Base-by-base conservation (phyloP, 2,797 vertebrate genomes). In the Diceros bicornis region DNA sequence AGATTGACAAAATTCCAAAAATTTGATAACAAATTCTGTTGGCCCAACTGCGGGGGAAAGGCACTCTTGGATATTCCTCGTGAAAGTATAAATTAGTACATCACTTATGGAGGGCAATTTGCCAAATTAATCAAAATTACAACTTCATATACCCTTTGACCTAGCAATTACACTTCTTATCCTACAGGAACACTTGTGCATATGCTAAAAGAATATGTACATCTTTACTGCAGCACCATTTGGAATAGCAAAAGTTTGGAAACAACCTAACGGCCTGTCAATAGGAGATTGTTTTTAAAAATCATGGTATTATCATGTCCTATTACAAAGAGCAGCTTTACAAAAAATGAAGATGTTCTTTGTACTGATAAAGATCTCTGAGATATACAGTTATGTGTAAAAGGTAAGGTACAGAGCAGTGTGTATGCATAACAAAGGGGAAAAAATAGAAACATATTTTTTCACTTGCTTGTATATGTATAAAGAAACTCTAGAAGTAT, bases 181-280 rank as follows among this genome's bases (percentile, higher is more conserved):
- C 68, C 69, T n/a, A 69, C 9, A 64, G 2, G 25, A 77, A 88
- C 44, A 64, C 62, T 88, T 59, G 47, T 18, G 17, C 18, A 29
- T 47, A 59, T 25, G n/a, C 55, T 59, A 87, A 87, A 62, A 52
- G 91, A 7, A 23, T 55, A 50, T 7, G 27, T 14, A 44, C 23
- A 32, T 87, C 62, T 69, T 75, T 72, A 29, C 18, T 66, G 68
- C 32, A 77, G 77, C n/a, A 66, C 74, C 66, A 92, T 74, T 87
- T 32, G 17, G 62, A 95, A 74, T n/a, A 94, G 69, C 55, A 66
- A 52, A 94, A 64, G 23, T 83, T 14, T 94, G 71, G 47, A 72
- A 47, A 52, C 17, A 62, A 55, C 21, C 55, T 66, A n/a, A 93
- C 91, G 18, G 41, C 16, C 21, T 55, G 34, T 29, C 14, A 34